phyloP scores from a whole-genome alignment of 2,113 vertebrate species.

The Etia nguti region DNA sequence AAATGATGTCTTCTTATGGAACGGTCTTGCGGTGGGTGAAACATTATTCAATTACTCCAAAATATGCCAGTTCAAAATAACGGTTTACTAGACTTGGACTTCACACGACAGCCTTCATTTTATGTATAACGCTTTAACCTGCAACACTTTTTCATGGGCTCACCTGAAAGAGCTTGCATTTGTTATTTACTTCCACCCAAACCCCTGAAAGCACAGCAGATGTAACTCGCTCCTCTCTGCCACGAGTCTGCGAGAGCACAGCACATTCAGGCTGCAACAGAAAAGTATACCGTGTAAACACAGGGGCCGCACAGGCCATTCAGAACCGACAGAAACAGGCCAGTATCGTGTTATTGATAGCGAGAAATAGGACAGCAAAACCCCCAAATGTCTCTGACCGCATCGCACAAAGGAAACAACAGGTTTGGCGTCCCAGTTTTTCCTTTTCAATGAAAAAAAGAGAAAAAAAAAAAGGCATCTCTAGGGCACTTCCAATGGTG shows the following conservation, averaged over 20 bases:
- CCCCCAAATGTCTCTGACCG: slow-evolving; percentile 31
- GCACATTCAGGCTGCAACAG: not conserved
- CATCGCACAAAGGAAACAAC: slow-evolving; percentile 48
- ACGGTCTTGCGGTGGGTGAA: not conserved
- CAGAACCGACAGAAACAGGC: slow-evolving; percentile 48
- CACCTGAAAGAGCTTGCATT: not conserved
- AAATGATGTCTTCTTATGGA: not conserved
- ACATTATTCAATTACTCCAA: not conserved
- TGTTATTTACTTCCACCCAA: not conserved
- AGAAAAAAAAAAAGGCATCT: slow-evolving; percentile 9
- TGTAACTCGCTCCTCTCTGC: not conserved
- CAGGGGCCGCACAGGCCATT: not conserved
- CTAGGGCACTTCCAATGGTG: slow-evolving; percentile 33
- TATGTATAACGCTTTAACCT: not conserved
- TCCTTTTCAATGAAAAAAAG: slow-evolving; percentile 4
- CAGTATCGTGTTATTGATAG: slow-evolving; percentile 33
- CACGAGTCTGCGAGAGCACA: not conserved
- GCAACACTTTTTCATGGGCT: not conserved
- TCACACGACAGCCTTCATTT: not conserved
- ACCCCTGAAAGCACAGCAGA: slow-evolving; percentile 9
- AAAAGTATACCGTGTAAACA: slow-evolving; percentile 14
- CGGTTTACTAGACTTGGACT: not conserved
- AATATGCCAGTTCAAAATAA: not conserved
- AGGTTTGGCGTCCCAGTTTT: slow-evolving; percentile 60
- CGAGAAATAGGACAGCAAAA: slow-evolving; percentile 52